Conservation (phyloP, 2,888 invertebrate genomes). For the Sphecodes monilicornis region DNA sequence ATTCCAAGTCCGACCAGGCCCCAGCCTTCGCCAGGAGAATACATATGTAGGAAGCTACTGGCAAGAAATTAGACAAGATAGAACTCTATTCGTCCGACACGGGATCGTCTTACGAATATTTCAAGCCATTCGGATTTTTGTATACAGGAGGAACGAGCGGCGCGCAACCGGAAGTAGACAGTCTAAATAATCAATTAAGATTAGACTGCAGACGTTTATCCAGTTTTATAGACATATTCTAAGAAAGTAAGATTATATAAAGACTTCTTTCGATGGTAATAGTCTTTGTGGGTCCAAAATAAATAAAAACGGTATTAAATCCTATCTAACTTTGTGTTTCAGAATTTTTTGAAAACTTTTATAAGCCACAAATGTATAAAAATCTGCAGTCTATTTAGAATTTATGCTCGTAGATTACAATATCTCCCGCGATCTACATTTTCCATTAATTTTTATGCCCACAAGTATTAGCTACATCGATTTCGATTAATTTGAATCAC, state of each 20-base stretch:
- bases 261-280: not conserved
- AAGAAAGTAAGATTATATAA: not conserved
- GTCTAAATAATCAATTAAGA: not conserved
- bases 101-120: not conserved
- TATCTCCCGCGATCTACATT: not conserved
- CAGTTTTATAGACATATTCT: not conserved
- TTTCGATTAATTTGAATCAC: not conserved
- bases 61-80: not conserved
- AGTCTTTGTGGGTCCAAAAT: not conserved
- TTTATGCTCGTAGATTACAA: not conserved
- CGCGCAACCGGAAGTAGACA: not conserved
- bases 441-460: not conserved
- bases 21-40: not conserved
- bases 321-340: not conserved
- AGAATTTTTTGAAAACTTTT: not conserved
- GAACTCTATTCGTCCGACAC: not conserved
- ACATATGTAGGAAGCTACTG: constrained; percentile 9
- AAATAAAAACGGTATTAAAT: not conserved
- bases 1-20: constrained; percentile 5
- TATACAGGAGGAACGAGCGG: not conserved
- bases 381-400: not conserved
- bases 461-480: not conserved
- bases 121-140: not conserved
- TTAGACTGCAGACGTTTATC: not conserved
- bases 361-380: not conserved